A percentile compares a stretch with the other conserved stretches of the same genome.
Conservation (phyloP, 2,888 invertebrate genomes). For the Sphecodes monilicornis region DNA sequence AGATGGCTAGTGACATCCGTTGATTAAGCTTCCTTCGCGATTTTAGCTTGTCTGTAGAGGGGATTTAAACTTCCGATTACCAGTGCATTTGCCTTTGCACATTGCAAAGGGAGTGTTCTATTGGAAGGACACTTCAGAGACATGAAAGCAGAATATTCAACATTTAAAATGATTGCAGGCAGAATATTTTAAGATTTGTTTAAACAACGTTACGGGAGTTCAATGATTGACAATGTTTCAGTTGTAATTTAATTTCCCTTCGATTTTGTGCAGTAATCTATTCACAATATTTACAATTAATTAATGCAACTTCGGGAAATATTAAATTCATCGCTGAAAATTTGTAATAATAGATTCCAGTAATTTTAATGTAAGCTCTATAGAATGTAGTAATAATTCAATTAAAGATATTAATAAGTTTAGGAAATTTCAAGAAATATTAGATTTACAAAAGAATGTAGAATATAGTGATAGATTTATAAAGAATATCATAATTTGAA, state of each 20-base stretch:
- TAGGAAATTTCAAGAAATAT: no score
- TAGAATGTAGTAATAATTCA: rapidly evolving
- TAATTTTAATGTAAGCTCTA: not conserved
- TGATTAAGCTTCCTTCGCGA: slow-evolving; percentile 26
- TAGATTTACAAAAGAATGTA: no score
- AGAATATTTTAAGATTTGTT: not conserved
- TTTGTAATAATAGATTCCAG: not conserved
- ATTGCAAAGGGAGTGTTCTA: not conserved
- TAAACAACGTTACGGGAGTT: not conserved
- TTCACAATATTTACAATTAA: not conserved
- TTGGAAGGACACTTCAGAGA: not conserved
- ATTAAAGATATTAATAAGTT: no score
- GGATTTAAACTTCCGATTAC: slow-evolving; percentile 6
- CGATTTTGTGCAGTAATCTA: no score
- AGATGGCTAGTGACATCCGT: slow-evolving; percentile 1
- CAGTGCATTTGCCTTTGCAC: not conserved
- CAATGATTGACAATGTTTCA: not conserved
- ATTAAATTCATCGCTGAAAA: not conserved
- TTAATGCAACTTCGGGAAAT: not conserved
- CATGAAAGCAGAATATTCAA: not conserved
- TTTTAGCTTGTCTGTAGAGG: not conserved
- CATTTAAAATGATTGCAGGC: not conserved
- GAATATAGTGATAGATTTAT: no score
- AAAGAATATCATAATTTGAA: no score
- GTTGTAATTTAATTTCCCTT: not conserved